Percentiles rank a stretch among this genome's conserved stretches.
Evolutionary conservation across 2,888 invertebrate genomes (phyloP).

Genomic region (Adineta ricciae): DNA sequence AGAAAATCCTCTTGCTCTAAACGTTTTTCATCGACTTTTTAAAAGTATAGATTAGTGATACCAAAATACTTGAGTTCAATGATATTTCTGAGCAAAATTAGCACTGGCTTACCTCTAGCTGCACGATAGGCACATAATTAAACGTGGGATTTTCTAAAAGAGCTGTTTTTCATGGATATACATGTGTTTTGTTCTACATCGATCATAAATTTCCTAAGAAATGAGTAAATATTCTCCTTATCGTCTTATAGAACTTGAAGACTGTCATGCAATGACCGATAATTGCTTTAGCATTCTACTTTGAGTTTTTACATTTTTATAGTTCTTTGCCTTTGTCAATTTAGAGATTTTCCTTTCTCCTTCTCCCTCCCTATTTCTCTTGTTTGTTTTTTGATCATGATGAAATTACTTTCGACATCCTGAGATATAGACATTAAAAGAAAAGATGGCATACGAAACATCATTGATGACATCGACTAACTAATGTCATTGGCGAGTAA

Average conservation of each 20-base stretch:
- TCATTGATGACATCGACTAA: neutral
- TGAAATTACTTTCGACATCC: neutral
- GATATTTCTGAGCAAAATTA: too few species aligned
- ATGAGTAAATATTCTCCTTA: neutral
- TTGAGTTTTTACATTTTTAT: neutral
- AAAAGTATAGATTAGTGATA: too few species aligned
- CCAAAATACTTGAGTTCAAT: too few species aligned
- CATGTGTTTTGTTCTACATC: neutral
- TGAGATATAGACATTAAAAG: neutral
- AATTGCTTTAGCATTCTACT: neutral
- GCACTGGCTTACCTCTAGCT: neutral
- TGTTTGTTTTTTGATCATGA: too few species aligned
- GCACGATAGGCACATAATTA: neutral
- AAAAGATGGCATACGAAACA: neutral
- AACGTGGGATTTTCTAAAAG: neutral
- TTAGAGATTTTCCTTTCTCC: too few species aligned
- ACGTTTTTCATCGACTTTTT: too few species aligned
- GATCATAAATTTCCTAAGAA: neutral
- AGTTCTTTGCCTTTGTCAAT: neutral
- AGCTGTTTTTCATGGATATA: neutral
- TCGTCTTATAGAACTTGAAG: neutral
- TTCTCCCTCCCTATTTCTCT: too few species aligned
- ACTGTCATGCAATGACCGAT: neutral
- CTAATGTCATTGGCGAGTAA: neutral
- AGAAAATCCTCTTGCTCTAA: neutral